These are phyloP conservation scores for Sphaeramia orbicularis DNA, from an alignment of 2,797 vertebrate genomes.

Conservation along the genomic window DNA sequence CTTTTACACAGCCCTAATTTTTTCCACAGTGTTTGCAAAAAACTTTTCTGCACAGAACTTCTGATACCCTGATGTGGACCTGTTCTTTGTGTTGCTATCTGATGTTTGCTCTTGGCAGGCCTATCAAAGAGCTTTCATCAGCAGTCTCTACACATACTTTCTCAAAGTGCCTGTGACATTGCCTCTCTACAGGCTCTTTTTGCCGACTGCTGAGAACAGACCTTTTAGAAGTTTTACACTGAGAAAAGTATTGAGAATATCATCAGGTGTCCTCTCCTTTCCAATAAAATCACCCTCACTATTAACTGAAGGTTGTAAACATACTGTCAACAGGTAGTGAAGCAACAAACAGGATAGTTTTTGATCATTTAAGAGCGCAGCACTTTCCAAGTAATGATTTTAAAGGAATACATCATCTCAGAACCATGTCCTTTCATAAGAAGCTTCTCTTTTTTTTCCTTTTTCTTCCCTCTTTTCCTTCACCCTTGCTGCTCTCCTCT, in stretches of 20 bases:
- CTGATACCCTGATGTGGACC: conserved; percentile 8
- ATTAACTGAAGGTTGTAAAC: conserved; percentile 6
- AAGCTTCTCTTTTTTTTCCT: neutral
- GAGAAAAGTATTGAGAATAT: conserved; percentile 8
- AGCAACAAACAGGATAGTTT: conserved; percentile 8
- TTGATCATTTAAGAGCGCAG: neutral
- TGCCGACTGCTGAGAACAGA: conserved; percentile 32
- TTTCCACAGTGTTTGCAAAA: no score
- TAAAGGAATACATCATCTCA: neutral
- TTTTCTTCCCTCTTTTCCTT: neutral
- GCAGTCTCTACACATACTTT: conserved; percentile 37
- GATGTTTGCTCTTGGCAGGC: conserved; percentile 29
- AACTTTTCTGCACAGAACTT: conserved; percentile 7
- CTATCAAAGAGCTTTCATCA: conserved; percentile 56
- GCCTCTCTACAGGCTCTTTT: conserved; percentile 24
- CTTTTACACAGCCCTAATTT: no score
- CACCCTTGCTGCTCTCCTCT: conserved; percentile 2
- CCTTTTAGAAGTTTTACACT: conserved; percentile 5
- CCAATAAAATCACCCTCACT: neutral
- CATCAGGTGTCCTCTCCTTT: conserved; percentile 22
- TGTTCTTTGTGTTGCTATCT: conserved; percentile 21
- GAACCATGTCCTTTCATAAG: neutral
- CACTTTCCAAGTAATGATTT: neutral
- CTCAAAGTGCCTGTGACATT: conserved; percentile 26
- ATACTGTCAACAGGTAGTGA: neutral